Evolutionary conservation across 2,888 invertebrate genomes (phyloP), one percentile per base, ranked within the genome.

Genomic region (Odontocolon sp.): DNA sequence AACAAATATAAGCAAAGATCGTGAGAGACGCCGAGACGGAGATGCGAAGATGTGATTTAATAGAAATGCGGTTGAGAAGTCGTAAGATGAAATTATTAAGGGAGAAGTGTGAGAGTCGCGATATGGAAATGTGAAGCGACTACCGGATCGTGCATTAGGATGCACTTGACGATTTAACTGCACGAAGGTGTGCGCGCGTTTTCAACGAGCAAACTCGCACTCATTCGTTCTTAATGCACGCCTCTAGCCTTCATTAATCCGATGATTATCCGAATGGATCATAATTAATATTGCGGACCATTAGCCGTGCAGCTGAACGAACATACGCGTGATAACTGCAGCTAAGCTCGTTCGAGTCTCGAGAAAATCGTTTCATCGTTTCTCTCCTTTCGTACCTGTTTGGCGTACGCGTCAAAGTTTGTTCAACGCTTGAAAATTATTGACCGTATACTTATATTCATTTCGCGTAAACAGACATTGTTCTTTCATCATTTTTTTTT

Each of bases 271-370:
- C 75, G 78, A 81, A 83, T 84, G 81, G 83, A 84, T 85, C 80
- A 83, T 83, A 84, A 86, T 85, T 85, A 85, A 83, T 82, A 85
- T 83, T 78, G 71, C 67, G 75, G 78, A 70, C 83, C 85, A 85
- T 83, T 85, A 86, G 80, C 67, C 75, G 72, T 38, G 16, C 42
- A 64, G 33, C 38, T 26, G 9, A 14, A 50, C 54, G 54, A 52
- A 56, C 64, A 56, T 56, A 56, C 42, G 21, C 3, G 9, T 31
- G 42, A 42, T 42, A 42, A 56, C 56, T 67, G 33, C 56, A 31
- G 23, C 33, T 40, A 16, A 67, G 23, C 9, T 56, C 33, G 11
- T 42, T 14, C 28, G 14, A 56, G 45, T 56, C 11, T 56, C 67
- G 67, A 67, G 67, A 21, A 45, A 3, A 5, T n/a, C 40, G 21